phyloP scores from a whole-genome alignment of 2,113 vertebrate genomes.

The Lampris megalopsis region DNA sequence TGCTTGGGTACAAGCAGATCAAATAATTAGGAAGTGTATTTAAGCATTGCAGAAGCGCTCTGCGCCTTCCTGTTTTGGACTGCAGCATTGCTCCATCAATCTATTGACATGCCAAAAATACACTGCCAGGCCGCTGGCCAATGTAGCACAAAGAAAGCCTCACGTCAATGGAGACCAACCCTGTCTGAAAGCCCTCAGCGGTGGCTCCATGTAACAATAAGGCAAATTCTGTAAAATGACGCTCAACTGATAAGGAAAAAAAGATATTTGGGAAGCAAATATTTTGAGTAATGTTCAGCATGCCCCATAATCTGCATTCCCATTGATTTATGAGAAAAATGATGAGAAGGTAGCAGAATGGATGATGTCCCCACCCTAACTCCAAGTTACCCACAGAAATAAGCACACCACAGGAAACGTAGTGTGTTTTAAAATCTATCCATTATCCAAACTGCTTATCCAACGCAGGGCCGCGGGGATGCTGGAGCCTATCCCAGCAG shows the following conservation, averaged over 20 bases:
- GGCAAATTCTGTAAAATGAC: not conserved
- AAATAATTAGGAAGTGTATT: slow-evolving; percentile 33
- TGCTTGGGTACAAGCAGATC: slow-evolving; percentile 21
- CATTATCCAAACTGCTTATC: not conserved
- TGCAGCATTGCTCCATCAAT: slow-evolving; percentile 10
- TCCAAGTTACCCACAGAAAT: not conserved
- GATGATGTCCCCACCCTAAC: not conserved
- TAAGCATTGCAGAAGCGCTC: slow-evolving; percentile 16
- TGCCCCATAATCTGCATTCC: slow-evolving; percentile 21
- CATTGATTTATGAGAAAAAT: slow-evolving; percentile 49
- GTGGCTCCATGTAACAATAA: not conserved
- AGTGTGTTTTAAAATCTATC: slow-evolving; percentile 15
- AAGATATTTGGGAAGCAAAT: slow-evolving; percentile 3
- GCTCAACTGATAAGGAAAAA: slow-evolving; percentile 12
- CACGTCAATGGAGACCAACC: not conserved
- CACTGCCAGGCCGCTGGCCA: slow-evolving; percentile 19
- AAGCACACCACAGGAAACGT: not conserved
- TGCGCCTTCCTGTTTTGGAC: slow-evolving; percentile 31
- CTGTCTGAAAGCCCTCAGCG: not conserved
- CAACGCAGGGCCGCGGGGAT: no score
- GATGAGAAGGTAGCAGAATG: slow-evolving; percentile 24
- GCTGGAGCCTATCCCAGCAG: no score
- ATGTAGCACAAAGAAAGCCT: not conserved
- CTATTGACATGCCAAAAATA: not conserved
- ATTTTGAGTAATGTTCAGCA: slow-evolving; percentile 16